Evolutionary conservation across 2,113 vertebrate genomes (phyloP).

Genomic region (Meleagris gallopavo): DNA sequence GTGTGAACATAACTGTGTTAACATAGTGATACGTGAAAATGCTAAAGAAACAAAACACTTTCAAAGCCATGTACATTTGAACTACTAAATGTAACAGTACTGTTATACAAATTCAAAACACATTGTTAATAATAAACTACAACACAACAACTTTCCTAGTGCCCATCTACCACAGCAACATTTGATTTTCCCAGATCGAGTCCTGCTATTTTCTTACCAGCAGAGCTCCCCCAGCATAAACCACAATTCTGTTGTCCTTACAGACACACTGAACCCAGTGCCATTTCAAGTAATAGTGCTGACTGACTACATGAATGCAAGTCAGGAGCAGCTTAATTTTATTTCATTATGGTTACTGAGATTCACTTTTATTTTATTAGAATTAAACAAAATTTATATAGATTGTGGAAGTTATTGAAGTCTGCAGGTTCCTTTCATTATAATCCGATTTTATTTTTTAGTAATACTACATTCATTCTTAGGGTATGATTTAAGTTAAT

Average conservation of each 20-base stretch:
- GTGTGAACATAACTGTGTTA: neutral
- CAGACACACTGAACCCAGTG: conserved; percentile 18
- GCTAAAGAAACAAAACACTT: neutral
- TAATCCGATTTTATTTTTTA: conserved; percentile 23
- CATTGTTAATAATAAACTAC: neutral
- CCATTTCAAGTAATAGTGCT: conserved; percentile 33
- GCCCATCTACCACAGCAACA: rapidly evolving
- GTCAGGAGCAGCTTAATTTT: conserved; percentile 31
- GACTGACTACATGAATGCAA: conserved; percentile 8
- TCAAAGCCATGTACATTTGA: neutral
- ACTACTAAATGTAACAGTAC: neutral
- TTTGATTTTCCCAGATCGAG: neutral
- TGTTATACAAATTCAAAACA: neutral
- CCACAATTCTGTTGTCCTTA: conserved; percentile 26
- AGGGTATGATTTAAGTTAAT: neutral
- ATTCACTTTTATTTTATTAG: conserved; percentile 43
- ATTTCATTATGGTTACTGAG: conserved; percentile 27
- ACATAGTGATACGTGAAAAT: neutral
- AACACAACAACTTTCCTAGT: neutral
- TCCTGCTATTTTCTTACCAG: conserved; percentile 1
- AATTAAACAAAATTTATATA: conserved; percentile 41
- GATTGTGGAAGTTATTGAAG: conserved; percentile 34
- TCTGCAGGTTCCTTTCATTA: conserved; percentile 34
- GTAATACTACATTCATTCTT: neutral
- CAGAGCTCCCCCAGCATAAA: conserved; percentile 4